Percentiles rank a stretch among this genome's conserved stretches.
These are phyloP conservation scores for Gallinago stenura DNA, from an alignment of 2,797 vertebrate species.

Conservation along the genomic window DNA sequence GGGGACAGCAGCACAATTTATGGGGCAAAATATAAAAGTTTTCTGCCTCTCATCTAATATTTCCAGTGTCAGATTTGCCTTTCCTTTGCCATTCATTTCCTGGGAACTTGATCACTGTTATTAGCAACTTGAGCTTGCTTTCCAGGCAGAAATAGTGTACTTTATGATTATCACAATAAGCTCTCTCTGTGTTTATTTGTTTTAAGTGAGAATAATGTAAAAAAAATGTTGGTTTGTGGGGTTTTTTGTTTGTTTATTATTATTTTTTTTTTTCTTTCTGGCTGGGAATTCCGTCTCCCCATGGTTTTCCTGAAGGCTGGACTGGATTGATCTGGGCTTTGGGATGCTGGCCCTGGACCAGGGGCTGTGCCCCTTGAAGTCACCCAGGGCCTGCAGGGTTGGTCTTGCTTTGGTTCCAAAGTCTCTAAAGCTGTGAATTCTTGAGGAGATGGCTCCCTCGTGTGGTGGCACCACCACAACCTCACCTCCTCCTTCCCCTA, in stretches of 20 bases:
- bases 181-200: rapidly evolving
- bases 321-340: not conserved
- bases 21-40: not conserved
- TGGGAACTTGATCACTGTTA: not conserved
- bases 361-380: not conserved
- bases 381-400: rapidly evolving
- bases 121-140: not conserved
- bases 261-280: no score
- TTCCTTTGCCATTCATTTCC: not conserved
- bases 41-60: rapidly evolving
- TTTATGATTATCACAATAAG: rapidly evolving
- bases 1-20: not conserved
- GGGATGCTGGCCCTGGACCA: not conserved
- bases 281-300: not conserved
- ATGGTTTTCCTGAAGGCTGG: not conserved
- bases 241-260: no score
- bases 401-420: rapidly evolving
- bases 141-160: not conserved
- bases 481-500: not conserved
- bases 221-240: not conserved
- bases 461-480: conserved; percentile 56
- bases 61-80: not conserved
- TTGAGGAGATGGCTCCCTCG: conserved; percentile 74
- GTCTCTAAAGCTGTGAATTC: not conserved
- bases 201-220: rapidly evolving